phyloP scores from a whole-genome alignment of 2,888 invertebrate species.

The Chymomyza amoena region DNA sequence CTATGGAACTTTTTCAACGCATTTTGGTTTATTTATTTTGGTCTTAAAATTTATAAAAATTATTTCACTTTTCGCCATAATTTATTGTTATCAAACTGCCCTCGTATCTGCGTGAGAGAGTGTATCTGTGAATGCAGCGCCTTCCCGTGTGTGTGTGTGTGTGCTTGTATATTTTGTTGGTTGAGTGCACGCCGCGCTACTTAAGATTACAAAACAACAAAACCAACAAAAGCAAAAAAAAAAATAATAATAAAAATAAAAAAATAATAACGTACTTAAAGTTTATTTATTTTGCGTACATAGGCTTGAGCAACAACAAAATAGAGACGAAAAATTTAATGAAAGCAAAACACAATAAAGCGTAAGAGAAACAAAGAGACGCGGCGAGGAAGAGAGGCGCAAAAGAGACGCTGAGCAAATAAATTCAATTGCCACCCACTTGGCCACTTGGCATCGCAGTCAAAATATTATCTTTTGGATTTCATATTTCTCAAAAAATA shows the following conservation, averaged over 20 bases:
- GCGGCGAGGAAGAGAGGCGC: neutral
- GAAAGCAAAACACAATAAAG: conserved; percentile 30
- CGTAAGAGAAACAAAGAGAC: neutral
- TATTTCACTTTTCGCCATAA: no score
- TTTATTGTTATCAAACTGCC: no score
- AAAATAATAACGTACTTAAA: conserved; percentile 68
- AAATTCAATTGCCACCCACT: conserved; percentile 74
- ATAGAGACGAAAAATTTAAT: conserved; percentile 46
- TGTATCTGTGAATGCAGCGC: conserved; percentile 24
- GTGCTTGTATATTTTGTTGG: conserved; percentile 14
- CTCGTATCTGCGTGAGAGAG: conserved; percentile 24
- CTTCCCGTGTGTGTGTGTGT: neutral
- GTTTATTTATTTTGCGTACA: conserved; percentile 70
- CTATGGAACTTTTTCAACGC: no score
- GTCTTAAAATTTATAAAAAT: no score
- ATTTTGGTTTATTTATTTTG: no score
- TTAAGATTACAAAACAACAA: conserved; percentile 64
- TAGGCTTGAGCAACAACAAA: conserved; percentile 66
- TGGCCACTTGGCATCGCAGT: conserved; percentile 32
- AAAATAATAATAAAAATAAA: neutral
- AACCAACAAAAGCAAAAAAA: conserved; percentile 44
- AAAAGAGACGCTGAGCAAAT: conserved; percentile 48
- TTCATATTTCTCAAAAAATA: conserved; percentile 25
- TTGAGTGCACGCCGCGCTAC: conserved; percentile 65
- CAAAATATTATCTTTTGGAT: conserved; percentile 66